These are phyloP conservation scores for Pelobates fuscus DNA, from an alignment of 2,113 vertebrate genomes.

Conservation along the genomic window DNA sequence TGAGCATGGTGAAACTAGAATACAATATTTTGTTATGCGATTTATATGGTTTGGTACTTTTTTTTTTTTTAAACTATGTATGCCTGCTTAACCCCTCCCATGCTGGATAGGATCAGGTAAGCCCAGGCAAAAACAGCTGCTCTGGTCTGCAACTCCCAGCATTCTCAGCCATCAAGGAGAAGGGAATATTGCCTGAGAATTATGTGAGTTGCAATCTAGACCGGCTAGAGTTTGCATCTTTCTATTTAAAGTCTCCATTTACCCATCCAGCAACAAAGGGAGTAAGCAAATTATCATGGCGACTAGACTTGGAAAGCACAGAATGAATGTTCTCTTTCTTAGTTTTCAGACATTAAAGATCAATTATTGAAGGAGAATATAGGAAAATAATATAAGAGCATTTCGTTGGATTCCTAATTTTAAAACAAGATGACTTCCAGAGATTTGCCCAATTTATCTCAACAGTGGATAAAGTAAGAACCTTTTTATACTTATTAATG, in stretches of 20 bases:
- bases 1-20: background rate
- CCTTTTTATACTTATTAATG: slow-evolving; percentile 39
- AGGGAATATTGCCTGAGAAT: background rate
- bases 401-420: slow-evolving; percentile 48
- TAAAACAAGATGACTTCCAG: slow-evolving; percentile 50
- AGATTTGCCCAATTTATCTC: slow-evolving; percentile 42
- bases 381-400: slow-evolving; percentile 45
- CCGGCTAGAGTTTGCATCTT: background rate
- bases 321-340: slow-evolving; percentile 49
- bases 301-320: slow-evolving; percentile 24
- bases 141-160: background rate
- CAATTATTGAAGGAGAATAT: slow-evolving; percentile 49
- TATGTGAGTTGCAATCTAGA: background rate
- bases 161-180: background rate
- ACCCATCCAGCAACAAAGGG: slow-evolving; percentile 10
- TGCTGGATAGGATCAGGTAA: background rate
- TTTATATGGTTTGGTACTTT: background rate
- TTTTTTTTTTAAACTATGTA: background rate
- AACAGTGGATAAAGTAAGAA: slow-evolving; percentile 34
- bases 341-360: slow-evolving; percentile 50
- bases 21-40: background rate
- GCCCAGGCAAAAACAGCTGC: background rate
- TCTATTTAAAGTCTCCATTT: background rate
- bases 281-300: slow-evolving; percentile 22
- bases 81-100: slow-evolving; percentile 11